These are phyloP conservation scores for Platynereis dumerilii DNA, from an alignment of 2,888 invertebrate genomes.

Conservation along the genomic window DNA sequence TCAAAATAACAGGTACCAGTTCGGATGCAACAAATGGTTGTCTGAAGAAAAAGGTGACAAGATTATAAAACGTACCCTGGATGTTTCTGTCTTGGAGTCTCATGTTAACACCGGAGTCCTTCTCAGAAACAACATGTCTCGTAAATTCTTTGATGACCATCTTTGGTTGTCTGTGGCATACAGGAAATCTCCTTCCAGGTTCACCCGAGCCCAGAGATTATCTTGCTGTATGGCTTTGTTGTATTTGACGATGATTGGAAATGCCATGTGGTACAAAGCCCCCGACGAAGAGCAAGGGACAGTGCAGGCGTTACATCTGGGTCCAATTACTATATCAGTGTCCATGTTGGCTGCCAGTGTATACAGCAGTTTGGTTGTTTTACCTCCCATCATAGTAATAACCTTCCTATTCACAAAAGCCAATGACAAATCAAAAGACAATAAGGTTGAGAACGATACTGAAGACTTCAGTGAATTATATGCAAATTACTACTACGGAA, in stretches of 20 bases:
- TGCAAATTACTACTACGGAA: too few species aligned
- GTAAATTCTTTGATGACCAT: neutral
- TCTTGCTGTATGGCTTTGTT: constrained; percentile 46
- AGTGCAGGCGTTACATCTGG: neutral
- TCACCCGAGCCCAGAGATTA: constrained; percentile 57
- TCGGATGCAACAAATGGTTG: neutral
- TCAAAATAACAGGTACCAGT: neutral
- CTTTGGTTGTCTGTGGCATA: neutral
- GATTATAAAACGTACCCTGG: neutral
- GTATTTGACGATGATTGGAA: constrained; percentile 45
- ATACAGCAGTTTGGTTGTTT: neutral
- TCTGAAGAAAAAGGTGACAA: neutral
- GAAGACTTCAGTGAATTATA: too few species aligned
- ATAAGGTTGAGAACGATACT: too few species aligned
- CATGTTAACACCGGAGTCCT: neutral
- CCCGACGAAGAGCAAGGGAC: too few species aligned
- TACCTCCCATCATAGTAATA: neutral
- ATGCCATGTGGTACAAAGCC: neutral
- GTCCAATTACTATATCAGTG: neutral
- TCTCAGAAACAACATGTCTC: neutral
- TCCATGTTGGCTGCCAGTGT: neutral
- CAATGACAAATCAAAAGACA: too few species aligned
- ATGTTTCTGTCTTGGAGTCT: neutral
- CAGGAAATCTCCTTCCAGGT: constrained; percentile 47
- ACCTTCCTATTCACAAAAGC: neutral